phyloP scores from a whole-genome alignment of 2,888 invertebrate genomes.

The Meiosimyza platycephala region DNA sequence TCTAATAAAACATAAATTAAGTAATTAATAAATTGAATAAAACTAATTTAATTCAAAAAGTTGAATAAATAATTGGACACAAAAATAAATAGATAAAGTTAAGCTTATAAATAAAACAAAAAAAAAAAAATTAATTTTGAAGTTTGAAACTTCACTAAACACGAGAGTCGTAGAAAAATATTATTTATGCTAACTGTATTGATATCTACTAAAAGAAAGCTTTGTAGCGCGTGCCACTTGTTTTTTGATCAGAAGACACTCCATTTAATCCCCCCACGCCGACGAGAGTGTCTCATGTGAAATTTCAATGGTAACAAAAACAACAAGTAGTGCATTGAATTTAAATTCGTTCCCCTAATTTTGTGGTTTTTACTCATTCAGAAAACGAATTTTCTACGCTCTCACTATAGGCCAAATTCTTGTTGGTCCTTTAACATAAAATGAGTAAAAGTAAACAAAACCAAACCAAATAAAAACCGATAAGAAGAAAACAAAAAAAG shows the following conservation, averaged over 20 bases:
- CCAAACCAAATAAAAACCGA: slow-evolving; percentile 1
- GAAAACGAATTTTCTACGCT: slow-evolving; percentile 1
- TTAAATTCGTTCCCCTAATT: slow-evolving; percentile 25
- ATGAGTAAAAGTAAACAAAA: slow-evolving; percentile 33
- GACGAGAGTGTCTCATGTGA: not conserved
- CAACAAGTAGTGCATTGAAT: not conserved
- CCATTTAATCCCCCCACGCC: no score
- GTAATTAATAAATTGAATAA: no score
- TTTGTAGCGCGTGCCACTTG: slow-evolving; percentile 15
- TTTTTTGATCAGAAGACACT: not conserved
- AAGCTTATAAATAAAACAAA: no score
- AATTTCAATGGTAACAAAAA: slow-evolving; percentile 6
- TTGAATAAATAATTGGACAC: no score
- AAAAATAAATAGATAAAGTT: no score
- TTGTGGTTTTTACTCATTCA: slow-evolving; percentile 25
- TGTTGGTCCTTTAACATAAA: not conserved
- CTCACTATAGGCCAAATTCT: not conserved
- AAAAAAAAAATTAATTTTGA: no score
- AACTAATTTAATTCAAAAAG: no score
- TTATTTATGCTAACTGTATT: no score
- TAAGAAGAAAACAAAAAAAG: not conserved
- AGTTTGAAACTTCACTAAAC: no score
- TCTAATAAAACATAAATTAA: no score
- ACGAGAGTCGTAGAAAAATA: no score
- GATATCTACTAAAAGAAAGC: no score